Evolutionary conservation across 2,888 invertebrate species (phyloP), one percentile per base, ranked within the genome.

Genomic region (Koerneria pararmatus): DNA sequence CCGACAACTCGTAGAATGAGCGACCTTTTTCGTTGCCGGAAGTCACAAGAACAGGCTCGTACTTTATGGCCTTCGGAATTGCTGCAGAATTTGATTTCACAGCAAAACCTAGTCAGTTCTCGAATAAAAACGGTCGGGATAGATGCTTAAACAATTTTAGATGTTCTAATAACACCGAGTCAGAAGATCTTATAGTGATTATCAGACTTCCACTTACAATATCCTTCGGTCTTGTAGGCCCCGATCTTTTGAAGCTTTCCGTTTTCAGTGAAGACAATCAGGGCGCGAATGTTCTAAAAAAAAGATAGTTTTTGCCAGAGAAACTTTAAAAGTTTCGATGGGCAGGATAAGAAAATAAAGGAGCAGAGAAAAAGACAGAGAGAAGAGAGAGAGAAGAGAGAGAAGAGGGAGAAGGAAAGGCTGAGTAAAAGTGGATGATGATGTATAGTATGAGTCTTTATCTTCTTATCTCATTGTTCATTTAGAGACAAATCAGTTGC

Each of bases 251-350:
- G 70, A 35, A 74, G 34, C 41, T 67, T 65, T 22, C 74, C 74
- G 53, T 63, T 69, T 8, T 76, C 76, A 15, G 72, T 71, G 58
- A 76, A 76, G 11, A 69, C 53, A 24, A 76, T 63, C 41, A 72
- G 64, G 70, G 73, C 69, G 49, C 67, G 66, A 31, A 76, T 58
- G 41, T 76, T 71, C 31, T 22, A 59, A 65, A 19, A 32, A 3
- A 24, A 24, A n/a, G 3, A 5, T 59, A 6, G 19, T 2, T 27
- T 31, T 3, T 34, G n/a, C 22, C 35, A 29, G 22, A 4, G 56
- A 15, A 19, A 22, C 63, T n/a, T 31, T 27, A n/a, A n/a, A n/a
- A n/a, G 27, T 34, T 29, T 2, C 3, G 35, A 62, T 31, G 46
- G 24, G 8, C 19, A n/a, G 53, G 49, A 56, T 41, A 48, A 48